Evolutionary conservation across 2,888 invertebrate genomes (phyloP).

Genomic region (Drosophila niveifrons): DNA sequence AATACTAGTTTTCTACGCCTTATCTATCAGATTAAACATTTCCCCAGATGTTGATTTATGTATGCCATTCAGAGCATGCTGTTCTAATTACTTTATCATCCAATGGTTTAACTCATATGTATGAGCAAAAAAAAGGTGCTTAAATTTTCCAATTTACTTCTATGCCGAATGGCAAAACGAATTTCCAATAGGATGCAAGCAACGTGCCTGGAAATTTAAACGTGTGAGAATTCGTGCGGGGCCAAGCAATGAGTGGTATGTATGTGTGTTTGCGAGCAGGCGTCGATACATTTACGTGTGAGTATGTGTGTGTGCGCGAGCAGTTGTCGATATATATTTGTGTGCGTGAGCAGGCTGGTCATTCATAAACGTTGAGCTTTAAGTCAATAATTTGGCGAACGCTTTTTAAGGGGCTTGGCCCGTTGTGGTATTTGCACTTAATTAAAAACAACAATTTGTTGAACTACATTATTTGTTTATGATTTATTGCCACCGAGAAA

Average conservation of each 20-base stretch:
- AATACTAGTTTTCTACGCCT: conserved; percentile 10
- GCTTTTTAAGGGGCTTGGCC: conserved; percentile 46
- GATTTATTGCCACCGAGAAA: conserved; percentile 59
- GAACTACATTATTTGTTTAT: conserved; percentile 52
- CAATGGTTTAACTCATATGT: conserved; percentile 35
- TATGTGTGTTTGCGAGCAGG: neutral
- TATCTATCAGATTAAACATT: conserved; percentile 55
- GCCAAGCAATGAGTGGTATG: neutral
- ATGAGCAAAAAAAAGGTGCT: conserved; percentile 58
- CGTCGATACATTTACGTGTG: neutral
- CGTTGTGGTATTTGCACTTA: conserved; percentile 22
- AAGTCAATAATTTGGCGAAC: conserved; percentile 61
- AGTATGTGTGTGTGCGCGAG: conserved; percentile 1
- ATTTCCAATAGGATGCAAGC: conserved; percentile 71
- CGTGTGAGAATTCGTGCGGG: conserved; percentile 37
- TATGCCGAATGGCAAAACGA: conserved; percentile 52
- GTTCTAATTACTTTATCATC: conserved; percentile 71
- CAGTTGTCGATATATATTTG: neutral
- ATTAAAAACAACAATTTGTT: conserved; percentile 42
- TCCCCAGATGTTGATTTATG: conserved; percentile 22
- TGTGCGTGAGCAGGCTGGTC: conserved; percentile 35
- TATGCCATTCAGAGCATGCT: conserved; percentile 40
- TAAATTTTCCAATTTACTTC: conserved; percentile 72
- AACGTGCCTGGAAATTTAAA: conserved; percentile 73
- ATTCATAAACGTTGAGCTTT: conserved; percentile 66